Evolutionary conservation across 2,797 vertebrate species (phyloP).

Genomic region (Sebastes minor): DNA sequence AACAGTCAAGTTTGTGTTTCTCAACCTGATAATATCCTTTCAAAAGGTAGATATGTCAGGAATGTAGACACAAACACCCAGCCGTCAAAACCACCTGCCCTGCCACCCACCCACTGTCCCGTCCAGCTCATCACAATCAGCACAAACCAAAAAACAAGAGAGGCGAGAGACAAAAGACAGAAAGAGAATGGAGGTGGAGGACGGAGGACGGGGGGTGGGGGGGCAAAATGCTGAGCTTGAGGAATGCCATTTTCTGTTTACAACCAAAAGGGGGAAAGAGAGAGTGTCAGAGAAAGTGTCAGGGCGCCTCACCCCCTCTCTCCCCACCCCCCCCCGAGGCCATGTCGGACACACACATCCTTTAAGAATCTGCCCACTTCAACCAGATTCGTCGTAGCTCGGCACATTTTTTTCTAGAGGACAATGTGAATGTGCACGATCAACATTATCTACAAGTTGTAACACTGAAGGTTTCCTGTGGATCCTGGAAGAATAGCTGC

Average conservation of each 20-base stretch:
- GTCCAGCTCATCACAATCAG: constrained; percentile 58
- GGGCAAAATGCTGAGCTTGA: constrained; percentile 68
- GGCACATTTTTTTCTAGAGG: constrained; percentile 52
- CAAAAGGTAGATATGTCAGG: neutral
- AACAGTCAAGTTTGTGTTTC: neutral
- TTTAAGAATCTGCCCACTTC: constrained; percentile 67
- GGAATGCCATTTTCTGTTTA: constrained; percentile 78
- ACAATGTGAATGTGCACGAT: constrained; percentile 53
- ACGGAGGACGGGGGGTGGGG: neutral
- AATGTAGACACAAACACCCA: neutral
- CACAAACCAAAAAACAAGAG: constrained; percentile 45
- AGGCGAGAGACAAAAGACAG: constrained; percentile 56
- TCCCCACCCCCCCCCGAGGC: constrained; percentile 39
- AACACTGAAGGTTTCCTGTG: constrained; percentile 23
- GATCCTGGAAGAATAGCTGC: constrained; percentile 30
- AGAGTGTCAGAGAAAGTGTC: constrained; percentile 70
- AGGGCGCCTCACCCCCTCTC: constrained; percentile 26
- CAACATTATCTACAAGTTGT: constrained; percentile 29
- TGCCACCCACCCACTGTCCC: constrained; percentile 15
- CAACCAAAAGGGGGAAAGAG: constrained; percentile 57
- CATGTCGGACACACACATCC: constrained; percentile 49
- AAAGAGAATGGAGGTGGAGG: constrained; percentile 36
- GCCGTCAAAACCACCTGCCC: constrained; percentile 15
- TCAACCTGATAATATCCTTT: neutral
- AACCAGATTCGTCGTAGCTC: constrained; percentile 34